Evolutionary conservation across 2,113 vertebrate species (phyloP).

Genomic region (Archilochus colubris): DNA sequence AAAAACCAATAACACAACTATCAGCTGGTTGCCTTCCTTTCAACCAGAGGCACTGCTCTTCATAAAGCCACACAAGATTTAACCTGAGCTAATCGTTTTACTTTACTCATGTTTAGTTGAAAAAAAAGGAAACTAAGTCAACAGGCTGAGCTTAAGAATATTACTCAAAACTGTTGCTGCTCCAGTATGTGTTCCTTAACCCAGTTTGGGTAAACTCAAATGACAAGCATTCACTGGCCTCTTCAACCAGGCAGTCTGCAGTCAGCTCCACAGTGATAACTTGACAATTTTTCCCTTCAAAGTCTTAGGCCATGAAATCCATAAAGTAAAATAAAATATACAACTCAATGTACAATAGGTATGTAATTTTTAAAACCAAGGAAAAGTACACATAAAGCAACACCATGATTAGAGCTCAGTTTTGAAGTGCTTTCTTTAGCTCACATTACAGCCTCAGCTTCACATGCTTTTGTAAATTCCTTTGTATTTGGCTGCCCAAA

Average conservation of each 20-base stretch:
- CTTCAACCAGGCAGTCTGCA: background rate
- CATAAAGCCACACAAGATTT: background rate
- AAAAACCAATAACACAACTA: background rate
- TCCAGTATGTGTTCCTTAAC: background rate
- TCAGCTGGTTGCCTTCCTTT: background rate
- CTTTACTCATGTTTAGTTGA: background rate
- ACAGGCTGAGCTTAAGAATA: background rate
- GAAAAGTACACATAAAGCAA: background rate
- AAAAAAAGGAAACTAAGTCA: background rate
- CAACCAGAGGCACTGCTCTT: background rate
- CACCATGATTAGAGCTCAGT: background rate
- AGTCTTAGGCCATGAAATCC: background rate
- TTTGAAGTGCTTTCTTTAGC: background rate
- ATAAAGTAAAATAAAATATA: background rate
- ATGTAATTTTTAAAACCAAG: background rate
- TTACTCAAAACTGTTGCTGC: background rate
- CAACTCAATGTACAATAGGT: background rate
- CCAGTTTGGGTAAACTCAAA: background rate
- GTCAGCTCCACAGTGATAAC: background rate
- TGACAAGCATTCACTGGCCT: background rate
- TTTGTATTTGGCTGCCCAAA: background rate
- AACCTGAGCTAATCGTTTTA: background rate
- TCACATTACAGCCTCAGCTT: background rate
- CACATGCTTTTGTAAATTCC: background rate
- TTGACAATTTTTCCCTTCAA: background rate